These are phyloP conservation scores for Sphaerophoria rueppellii DNA, from an alignment of 2,888 invertebrate genomes.

Conservation along the genomic window DNA sequence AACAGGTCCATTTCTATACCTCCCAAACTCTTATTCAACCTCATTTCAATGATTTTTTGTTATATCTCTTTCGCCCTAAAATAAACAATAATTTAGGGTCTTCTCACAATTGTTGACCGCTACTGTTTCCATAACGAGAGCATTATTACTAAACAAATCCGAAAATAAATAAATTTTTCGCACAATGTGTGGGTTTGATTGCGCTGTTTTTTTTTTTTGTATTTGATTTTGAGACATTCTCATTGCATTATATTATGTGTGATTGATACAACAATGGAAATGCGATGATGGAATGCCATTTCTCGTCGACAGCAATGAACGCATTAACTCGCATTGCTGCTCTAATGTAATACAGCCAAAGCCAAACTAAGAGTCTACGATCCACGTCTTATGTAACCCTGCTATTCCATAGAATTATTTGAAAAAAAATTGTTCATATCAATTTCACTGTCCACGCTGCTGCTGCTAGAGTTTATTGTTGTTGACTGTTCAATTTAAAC, in stretches of 20 bases:
- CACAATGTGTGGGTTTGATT: conserved; percentile 20
- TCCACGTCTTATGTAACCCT: conserved; percentile 62
- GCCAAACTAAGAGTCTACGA: not conserved
- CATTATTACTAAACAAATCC: conserved; percentile 23
- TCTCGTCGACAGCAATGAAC: conserved; percentile 28
- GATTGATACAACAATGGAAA: conserved; percentile 72
- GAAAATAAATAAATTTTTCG: conserved; percentile 14
- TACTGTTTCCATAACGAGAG: conserved; percentile 48
- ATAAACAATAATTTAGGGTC: not conserved
- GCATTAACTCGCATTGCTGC: conserved; percentile 42
- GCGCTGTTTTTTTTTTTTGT: conserved; percentile 46
- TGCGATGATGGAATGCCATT: conserved; percentile 67
- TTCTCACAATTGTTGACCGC: conserved; percentile 21
- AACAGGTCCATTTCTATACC: too few relatives aligned
- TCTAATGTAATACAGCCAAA: conserved; percentile 1
- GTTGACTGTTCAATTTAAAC: conserved; percentile 31
- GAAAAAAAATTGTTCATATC: conserved; percentile 3
- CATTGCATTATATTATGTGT: conserved; percentile 69
- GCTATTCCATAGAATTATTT: conserved; percentile 42
- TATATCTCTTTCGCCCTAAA: not conserved
- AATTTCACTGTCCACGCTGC: conserved; percentile 46
- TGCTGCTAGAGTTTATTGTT: conserved; percentile 16
- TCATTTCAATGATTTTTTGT: not conserved
- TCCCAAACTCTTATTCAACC: too few relatives aligned
- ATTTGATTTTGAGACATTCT: conserved; percentile 62